Conservation (phyloP, 1,140 invertebrate genomes). For the Sitodiplosis mosellana region DNA sequence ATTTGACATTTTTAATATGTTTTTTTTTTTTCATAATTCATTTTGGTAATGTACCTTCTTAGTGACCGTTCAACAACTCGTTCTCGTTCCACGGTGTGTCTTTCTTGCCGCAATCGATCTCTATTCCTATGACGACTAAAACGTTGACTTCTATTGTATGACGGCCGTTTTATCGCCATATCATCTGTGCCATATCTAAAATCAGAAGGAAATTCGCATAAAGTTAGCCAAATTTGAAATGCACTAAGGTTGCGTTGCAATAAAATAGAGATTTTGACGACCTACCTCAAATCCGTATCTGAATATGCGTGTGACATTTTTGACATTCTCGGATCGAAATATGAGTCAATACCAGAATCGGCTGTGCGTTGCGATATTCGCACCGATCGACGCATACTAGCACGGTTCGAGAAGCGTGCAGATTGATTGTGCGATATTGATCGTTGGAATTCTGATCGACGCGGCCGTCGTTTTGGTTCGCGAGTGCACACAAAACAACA, state of each 20-base stretch:
- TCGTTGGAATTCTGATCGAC: conserved; percentile 10
- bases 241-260: no score
- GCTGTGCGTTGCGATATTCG: conserved; percentile 50
- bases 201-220: no score
- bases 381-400: conserved; percentile 31
- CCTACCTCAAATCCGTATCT: conserved; percentile 35
- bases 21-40: no score
- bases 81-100: conserved; percentile 22
- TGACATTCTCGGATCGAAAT: conserved; percentile 10
- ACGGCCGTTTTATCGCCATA: not conserved
- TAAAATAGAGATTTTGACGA: no score
- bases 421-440: not conserved
- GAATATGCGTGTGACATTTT: conserved; percentile 27
- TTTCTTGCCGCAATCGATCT: conserved; percentile 15
- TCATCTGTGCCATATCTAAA: not conserved
- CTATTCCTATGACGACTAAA: conserved; percentile 15
- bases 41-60: no score
- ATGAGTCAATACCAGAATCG: conserved; percentile 10
- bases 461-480: conserved; percentile 41
- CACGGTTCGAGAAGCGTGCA: conserved; percentile 21
- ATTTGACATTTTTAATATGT: no score
- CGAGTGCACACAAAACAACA: conserved; percentile 78
- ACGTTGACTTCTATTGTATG: not conserved
- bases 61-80: conserved; percentile 12
- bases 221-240: no score